Percentiles rank a stretch among this genome's conserved stretches.
These are phyloP conservation scores for Calliopsis andreniformis DNA, from an alignment of 1,140 invertebrate species.

Conservation along the genomic window DNA sequence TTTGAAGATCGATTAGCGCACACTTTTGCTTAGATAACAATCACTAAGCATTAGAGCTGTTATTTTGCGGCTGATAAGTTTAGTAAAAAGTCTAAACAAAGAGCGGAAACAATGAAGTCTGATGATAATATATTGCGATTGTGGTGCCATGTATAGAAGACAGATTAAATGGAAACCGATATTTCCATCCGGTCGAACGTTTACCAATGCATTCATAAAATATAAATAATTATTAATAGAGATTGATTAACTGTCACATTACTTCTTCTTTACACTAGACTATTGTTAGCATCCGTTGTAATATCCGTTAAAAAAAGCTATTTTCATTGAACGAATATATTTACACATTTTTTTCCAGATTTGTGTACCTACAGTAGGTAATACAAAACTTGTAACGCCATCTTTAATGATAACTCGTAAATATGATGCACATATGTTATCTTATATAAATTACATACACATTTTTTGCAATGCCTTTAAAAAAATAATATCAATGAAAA, in stretches of 20 bases:
- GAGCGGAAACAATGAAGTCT: slow-evolving; percentile 28
- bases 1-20: slow-evolving; percentile 14
- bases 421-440: not conserved
- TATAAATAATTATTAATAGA: not conserved
- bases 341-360: not conserved
- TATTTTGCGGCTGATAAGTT: slow-evolving; percentile 11
- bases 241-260: no score
- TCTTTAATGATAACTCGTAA: slow-evolving; percentile 13
- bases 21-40: slow-evolving; percentile 26
- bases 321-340: not conserved
- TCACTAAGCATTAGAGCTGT: not conserved
- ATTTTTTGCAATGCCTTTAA: not conserved
- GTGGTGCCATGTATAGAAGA: not conserved
- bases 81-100: slow-evolving; percentile 20
- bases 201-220: not conserved
- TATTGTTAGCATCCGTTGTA: no score
- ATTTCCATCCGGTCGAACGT: not conserved
- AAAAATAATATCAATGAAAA: not conserved
- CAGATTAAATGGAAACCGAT: not conserved
- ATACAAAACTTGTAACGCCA: slow-evolving; percentile 11
- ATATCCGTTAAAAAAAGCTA: no score
- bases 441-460: not conserved
- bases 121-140: slow-evolving; percentile 23
- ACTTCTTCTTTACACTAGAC: no score
- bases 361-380: slow-evolving; percentile 21